Percentiles rank a stretch among this genome's conserved stretches.
phyloP scores from a whole-genome alignment of 2,113 vertebrate genomes.

The Sula dactylatra region DNA sequence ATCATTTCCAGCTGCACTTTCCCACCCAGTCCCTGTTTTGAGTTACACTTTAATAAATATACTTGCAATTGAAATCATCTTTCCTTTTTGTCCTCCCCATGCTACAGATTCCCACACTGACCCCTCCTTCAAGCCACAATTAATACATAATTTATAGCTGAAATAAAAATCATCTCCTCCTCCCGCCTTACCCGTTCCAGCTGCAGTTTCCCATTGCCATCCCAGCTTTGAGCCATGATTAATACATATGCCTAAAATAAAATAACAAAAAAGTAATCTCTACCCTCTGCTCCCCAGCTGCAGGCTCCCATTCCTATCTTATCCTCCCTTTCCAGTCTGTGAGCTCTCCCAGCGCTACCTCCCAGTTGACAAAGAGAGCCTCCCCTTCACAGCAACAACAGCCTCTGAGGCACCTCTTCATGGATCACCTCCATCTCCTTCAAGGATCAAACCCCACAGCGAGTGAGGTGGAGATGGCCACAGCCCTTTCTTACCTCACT shows the following conservation, averaged over 20 bases:
- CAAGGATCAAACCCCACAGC: neutral
- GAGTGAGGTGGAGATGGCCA: neutral
- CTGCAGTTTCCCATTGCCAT: constrained; percentile 33
- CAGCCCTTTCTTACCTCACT: neutral
- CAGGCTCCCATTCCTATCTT: constrained; percentile 39
- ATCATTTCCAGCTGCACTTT: constrained; percentile 66
- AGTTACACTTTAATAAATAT: constrained; percentile 73
- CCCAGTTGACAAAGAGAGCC: neutral
- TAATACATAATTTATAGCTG: constrained; percentile 70
- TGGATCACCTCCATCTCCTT: neutral
- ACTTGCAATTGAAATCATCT: constrained; percentile 69
- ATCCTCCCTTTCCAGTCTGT: neutral
- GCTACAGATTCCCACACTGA: constrained; percentile 50
- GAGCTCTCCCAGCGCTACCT: neutral
- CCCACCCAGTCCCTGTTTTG: constrained; percentile 57
- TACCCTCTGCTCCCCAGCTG: constrained; percentile 44
- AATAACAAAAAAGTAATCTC: constrained; percentile 53
- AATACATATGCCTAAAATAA: constrained; percentile 59
- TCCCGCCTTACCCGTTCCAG: constrained; percentile 54
- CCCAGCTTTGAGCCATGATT: constrained; percentile 1
- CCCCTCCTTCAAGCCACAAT: constrained; percentile 60
- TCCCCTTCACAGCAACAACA: rapidly evolving
- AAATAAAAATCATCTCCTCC: constrained; percentile 62
- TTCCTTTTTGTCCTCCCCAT: constrained; percentile 30
- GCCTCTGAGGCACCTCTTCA: neutral